Conservation (phyloP, 1,140 invertebrate genomes). For the Plodia interpunctella region DNA sequence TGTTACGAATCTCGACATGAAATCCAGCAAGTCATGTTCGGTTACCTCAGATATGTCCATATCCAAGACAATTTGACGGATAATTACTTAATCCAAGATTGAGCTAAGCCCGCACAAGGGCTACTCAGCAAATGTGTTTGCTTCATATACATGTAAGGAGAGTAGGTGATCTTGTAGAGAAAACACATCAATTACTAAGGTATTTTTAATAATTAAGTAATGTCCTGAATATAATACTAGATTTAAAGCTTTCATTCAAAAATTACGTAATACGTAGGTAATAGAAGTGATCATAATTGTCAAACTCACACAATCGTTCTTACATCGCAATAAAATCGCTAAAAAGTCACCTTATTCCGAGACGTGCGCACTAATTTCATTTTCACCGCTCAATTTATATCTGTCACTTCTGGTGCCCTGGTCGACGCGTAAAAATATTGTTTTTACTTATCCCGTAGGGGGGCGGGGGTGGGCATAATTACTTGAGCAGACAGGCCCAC, state of each 20-base stretch:
- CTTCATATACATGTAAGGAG: background rate
- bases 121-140: background rate
- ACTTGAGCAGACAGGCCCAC: constrained; percentile 49
- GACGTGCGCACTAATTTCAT: constrained; percentile 56
- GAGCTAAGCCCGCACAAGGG: background rate
- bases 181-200: too few relatives aligned
- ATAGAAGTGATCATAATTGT: background rate
- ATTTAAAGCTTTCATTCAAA: background rate
- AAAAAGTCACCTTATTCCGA: constrained; percentile 25
- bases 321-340: constrained; percentile 9
- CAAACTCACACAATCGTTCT: background rate
- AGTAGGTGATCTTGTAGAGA: background rate
- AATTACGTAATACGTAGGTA: too few relatives aligned
- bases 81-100: constrained; percentile 5
- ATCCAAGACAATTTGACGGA: background rate
- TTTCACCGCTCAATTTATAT: constrained; percentile 62
- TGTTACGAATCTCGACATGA: background rate
- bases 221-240: too few relatives aligned
- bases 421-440: constrained; percentile 63
- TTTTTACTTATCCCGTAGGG: constrained; percentile 61
- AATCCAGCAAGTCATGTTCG: background rate
- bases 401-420: constrained; percentile 62
- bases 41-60: background rate
- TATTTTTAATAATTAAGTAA: too few relatives aligned
- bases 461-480: constrained; percentile 48